Percentiles rank a stretch among this genome's conserved stretches.
phyloP scores from a whole-genome alignment of 53 echinoderm and acorn worm species.

The Arbacia lixula region DNA sequence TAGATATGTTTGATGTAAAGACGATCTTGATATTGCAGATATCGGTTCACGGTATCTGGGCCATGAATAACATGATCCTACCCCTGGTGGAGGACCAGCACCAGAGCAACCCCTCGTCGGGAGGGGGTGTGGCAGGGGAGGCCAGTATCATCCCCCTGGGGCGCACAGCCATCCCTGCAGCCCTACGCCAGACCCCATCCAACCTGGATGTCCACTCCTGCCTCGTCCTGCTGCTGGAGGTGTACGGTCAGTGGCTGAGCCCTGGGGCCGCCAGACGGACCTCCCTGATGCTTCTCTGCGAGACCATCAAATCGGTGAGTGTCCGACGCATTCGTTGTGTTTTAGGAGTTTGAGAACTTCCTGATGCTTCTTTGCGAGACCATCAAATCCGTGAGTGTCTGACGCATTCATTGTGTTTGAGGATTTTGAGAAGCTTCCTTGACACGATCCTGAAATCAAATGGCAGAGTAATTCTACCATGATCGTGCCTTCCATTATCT shows the following conservation, averaged over 20 bases:
- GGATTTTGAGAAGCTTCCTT: too few species aligned
- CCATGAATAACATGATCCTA: conserved; percentile 91
- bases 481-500: too few species aligned
- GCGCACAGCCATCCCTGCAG: conserved; percentile 50
- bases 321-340: too few species aligned
- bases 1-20: too few species aligned
- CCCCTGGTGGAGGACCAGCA: conserved; percentile 68
- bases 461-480: too few species aligned
- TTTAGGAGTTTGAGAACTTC: too few species aligned
- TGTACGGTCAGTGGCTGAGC: conserved; percentile 94
- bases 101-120: conserved; percentile 37
- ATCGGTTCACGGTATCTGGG: conserved; percentile 97
- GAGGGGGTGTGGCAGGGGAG: neutral
- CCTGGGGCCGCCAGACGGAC: conserved; percentile 81
- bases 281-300: conserved; percentile 97
- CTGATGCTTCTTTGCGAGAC: conserved; percentile 99
- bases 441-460: too few species aligned
- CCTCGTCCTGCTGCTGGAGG: conserved; percentile 90
- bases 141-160: conserved; percentile 54
- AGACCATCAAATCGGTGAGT: conserved; percentile 99
- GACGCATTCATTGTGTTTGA: too few species aligned
- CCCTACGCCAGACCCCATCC: conserved; percentile 63
- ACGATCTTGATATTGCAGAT: conserved; percentile 74
- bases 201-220: conserved; percentile 96
- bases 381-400: conserved; percentile 99